A percentile compares a stretch with the other conserved stretches of the same genome.
phyloP scores from a whole-genome alignment of 2,888 invertebrate species.

The Melitaea athalia region DNA sequence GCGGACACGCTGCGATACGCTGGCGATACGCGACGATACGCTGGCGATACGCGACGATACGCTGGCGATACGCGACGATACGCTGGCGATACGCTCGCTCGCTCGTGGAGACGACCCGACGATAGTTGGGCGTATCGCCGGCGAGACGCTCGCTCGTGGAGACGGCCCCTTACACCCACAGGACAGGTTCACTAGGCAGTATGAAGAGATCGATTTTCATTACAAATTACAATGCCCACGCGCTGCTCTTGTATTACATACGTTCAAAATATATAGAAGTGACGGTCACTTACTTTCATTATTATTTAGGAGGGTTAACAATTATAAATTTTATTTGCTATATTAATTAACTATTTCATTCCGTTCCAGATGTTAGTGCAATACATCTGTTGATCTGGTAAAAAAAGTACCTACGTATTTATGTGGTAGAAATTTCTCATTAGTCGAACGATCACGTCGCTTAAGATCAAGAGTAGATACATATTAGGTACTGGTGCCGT shows the following conservation, averaged over 20 bases:
- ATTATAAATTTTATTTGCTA: no score
- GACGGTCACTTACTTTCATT: conserved; percentile 50
- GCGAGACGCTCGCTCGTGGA: no score
- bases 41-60: no score
- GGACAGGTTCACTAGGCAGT: conserved; percentile 67
- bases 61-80: no score
- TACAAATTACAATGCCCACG: conserved; percentile 73
- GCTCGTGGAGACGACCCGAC: no score
- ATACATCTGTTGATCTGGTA: not conserved
- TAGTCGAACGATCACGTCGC: conserved; percentile 70
- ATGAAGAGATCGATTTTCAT: conserved; percentile 76
- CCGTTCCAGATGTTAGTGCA: no score
- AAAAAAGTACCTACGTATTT: not conserved
- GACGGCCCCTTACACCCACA: no score
- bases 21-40: no score
- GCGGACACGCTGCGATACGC: no score
- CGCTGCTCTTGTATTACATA: conserved; percentile 62
- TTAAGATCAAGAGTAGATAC: conserved; percentile 61
- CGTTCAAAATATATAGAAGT: conserved; percentile 45
- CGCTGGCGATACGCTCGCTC: no score
- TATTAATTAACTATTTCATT: no score
- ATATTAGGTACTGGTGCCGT: conserved; percentile 66
- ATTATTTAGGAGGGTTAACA: conserved; percentile 12
- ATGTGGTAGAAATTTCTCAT: conserved; percentile 61
- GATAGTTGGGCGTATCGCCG: no score